Conservation (phyloP, 2,797 vertebrate genomes). For the Sternotherus odoratus region DNA sequence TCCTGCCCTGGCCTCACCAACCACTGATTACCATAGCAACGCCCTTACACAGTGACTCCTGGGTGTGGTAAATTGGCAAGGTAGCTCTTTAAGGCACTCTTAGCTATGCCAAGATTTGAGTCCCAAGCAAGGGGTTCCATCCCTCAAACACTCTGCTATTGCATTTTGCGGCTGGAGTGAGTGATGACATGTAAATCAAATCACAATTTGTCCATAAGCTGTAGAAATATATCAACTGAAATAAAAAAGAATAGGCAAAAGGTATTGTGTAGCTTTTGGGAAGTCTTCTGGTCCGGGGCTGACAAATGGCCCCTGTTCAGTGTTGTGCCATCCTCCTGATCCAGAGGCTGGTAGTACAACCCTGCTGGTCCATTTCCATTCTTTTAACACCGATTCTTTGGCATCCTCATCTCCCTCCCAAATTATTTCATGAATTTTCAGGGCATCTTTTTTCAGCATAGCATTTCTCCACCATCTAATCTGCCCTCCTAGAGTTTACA, state of each 20-base stretch:
- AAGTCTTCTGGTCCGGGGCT: neutral
- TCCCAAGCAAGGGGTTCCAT: neutral
- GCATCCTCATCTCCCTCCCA: neutral
- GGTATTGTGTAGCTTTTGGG: no score
- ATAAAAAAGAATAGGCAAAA: no score
- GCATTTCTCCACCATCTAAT: accelerated
- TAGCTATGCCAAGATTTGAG: neutral
- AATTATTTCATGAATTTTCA: neutral
- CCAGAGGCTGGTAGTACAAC: neutral
- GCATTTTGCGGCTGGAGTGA: no score
- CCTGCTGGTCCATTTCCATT: neutral
- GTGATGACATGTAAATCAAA: no score
- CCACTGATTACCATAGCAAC: no score
- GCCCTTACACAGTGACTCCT: neutral
- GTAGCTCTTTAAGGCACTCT: neutral
- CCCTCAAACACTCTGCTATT: no score
- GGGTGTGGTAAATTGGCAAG: neutral
- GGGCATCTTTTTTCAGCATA: accelerated
- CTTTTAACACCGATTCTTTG: neutral
- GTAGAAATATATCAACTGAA: no score
- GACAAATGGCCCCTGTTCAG: neutral
- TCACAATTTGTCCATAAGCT: no score
- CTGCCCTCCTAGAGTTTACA: neutral
- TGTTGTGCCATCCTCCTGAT: neutral
- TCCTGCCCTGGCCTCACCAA: no score